Evolutionary conservation across 2,888 invertebrate species (phyloP), one percentile per base, ranked within the genome.

Genomic region (Hesperia comma): DNA sequence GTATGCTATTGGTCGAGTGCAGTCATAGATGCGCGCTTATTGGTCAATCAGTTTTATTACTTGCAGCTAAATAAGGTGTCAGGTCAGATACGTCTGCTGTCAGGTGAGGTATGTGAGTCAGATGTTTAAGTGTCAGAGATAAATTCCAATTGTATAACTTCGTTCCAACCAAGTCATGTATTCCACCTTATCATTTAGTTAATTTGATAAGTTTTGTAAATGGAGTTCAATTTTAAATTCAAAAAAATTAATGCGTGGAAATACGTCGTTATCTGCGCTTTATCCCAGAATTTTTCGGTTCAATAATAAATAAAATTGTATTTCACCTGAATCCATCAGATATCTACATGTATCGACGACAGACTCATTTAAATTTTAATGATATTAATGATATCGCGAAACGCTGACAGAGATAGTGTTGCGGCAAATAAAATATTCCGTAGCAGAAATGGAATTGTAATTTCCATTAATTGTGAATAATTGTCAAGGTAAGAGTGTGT

Each of bases 321-420:
- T 41, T 54, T 54, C 57, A 64, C 51, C 63, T 58, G 57, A 40
- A 15, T 26, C 40, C 49, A 40, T 57, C 51, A 51, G 51, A 64
- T 64, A 64, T 14, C 12, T 51, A 14, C 19, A 51, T 26, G 26
- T 26, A 26, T 58, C 57, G 57, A 64, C 49, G 63, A 57, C 57
- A 51, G 57, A 55, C 32, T 61, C 60, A 68, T 63, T 61, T 56
- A 68, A 68, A 68, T 57, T 51, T 61, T 68, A 68, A 57, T 64
- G 40, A 63, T 63, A 54, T 61, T 46, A 60, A 61, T 46, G 67
- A 61, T 56, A 41, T 53, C 55, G 61, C 53, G 67, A 63, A 63
- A 55, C 41, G 32, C 37, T 37, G 49, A 57, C 51, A 41, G 51
- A 51, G 57, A 58, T 41, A 58, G 57, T 57, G 57, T 41, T 41